Evolutionary conservation across 2,888 invertebrate species (phyloP).

Genomic region (Ophioninae sp.): DNA sequence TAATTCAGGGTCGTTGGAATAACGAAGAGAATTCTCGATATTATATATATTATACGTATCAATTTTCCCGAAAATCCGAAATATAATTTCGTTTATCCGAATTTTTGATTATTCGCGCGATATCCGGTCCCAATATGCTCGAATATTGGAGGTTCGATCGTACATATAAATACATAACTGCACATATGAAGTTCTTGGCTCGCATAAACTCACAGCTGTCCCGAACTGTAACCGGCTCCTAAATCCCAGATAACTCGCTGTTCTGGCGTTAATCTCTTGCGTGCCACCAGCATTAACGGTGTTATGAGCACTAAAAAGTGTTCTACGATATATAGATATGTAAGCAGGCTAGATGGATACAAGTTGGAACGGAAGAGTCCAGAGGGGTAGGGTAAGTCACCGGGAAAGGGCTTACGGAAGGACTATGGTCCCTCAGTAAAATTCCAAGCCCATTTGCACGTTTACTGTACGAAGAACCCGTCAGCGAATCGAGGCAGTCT

Average conservation of each 20-base stretch:
- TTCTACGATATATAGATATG: slow-evolving; percentile 49
- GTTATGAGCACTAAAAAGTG: slow-evolving; percentile 67
- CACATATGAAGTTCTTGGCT: slow-evolving; percentile 4
- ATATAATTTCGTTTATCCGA: too few species aligned
- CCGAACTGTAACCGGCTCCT: slow-evolving; percentile 52
- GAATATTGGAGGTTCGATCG: too few species aligned
- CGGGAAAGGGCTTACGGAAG: slow-evolving; percentile 10
- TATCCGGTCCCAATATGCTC: too few species aligned
- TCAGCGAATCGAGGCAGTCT: slow-evolving; percentile 12
- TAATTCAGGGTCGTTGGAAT: too few species aligned
- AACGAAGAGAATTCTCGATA: too few species aligned
- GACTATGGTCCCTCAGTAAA: slow-evolving; percentile 15
- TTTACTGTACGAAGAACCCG: slow-evolving; percentile 4
- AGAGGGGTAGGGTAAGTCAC: neutral
- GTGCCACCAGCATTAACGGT: slow-evolving; percentile 70
- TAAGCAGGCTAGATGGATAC: slow-evolving; percentile 6
- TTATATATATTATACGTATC: too few species aligned
- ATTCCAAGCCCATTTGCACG: slow-evolving; percentile 27
- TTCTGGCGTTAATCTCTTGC: slow-evolving; percentile 68
- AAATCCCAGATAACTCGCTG: slow-evolving; percentile 69
- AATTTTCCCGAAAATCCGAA: too few species aligned
- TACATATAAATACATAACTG: too few species aligned
- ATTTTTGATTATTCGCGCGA: too few species aligned
- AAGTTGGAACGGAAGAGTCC: neutral
- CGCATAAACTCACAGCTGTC: slow-evolving; percentile 56